Base-by-base conservation (phyloP, 1,140 invertebrate genomes). In the Myzus persicae region DNA sequence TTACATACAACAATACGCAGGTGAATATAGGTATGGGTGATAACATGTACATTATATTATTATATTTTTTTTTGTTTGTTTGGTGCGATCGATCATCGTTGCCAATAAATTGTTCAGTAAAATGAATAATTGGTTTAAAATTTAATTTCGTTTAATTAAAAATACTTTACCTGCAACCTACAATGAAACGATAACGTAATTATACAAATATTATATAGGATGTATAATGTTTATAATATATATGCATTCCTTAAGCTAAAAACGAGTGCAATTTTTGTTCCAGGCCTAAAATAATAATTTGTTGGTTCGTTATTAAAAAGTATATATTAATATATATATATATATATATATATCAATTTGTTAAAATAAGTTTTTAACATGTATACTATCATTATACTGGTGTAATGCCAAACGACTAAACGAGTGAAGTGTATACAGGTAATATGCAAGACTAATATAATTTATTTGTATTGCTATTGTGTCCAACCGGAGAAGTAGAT, bases 131-230 rank as follows among this genome's bases (percentile, higher is more conserved):
- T 82, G 6, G 3, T 84, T 84, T 84, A 85, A 31, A 26, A 85
- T 85, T 85, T 14, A 40, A 44, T 85, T 85, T 24, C 18, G 46
- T 51, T 51, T 22, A 85, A 89, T 89, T 51, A 22, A 20, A 38
- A 89, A 89, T 89, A 89, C 87, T 89, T 89, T 89, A 89, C 87
- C 87, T 89, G 87, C 22, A 38, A 51, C 87, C 87, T 89, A 89
- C 20, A 51, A 51, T n/a, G n/a, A 38, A 89, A 36, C 20, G 46
- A 89, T 51, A 89, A 51, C n/a, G 87, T 24, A 89, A 89, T 51
- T 89, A 89, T 88, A 48, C 20, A 76, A 76, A 76, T 76, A 76
- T 76, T n/a, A 76, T 76, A 76, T 76, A n/a, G 59, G 59, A 6
- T 36, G 4, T n/a, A 76, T 76, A n/a, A 6, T 36, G 4, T n/a